Evolutionary conservation across 2,888 invertebrate species (phyloP).

Genomic region (Trachelus troglodyta): DNA sequence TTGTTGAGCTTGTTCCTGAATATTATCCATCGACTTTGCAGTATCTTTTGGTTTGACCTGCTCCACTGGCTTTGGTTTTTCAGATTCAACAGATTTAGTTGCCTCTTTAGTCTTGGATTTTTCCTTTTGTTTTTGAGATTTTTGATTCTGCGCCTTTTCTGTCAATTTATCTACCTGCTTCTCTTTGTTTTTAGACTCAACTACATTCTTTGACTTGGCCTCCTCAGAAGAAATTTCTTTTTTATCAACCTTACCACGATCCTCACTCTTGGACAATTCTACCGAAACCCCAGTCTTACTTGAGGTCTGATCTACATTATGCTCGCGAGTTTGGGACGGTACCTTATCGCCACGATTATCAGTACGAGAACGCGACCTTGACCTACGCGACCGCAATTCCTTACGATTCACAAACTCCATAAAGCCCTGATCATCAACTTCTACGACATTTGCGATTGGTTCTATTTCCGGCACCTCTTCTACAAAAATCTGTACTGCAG

Average conservation of each 20-base stretch:
- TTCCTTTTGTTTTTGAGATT: not conserved
- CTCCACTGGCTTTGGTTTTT: constrained; percentile 11
- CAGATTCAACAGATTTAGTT: not conserved
- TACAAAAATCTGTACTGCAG: constrained; percentile 51
- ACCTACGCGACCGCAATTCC: constrained; percentile 61
- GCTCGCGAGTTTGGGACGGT: not conserved
- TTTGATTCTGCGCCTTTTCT: constrained; percentile 6
- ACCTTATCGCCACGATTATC: constrained; percentile 29
- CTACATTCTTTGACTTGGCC: not conserved
- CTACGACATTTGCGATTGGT: constrained; percentile 52
- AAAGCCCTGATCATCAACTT: constrained; percentile 66
- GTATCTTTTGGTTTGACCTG: constrained; percentile 12
- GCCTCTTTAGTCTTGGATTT: not conserved
- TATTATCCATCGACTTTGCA: not conserved
- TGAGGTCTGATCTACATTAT: not conserved
- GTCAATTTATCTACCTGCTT: not conserved
- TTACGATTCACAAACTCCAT: constrained; percentile 67
- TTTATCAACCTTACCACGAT: constrained; percentile 6
- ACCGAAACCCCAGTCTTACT: not conserved
- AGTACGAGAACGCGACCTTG: constrained; percentile 61
- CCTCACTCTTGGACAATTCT: constrained; percentile 12
- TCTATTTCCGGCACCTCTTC: constrained; percentile 50
- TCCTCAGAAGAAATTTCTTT: constrained; percentile 4
- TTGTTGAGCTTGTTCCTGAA: not conserved
- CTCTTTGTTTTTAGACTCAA: constrained; percentile 3